Evolutionary conservation across 1,140 invertebrate species (phyloP).

Genomic region (Asbolus verrucosus): DNA sequence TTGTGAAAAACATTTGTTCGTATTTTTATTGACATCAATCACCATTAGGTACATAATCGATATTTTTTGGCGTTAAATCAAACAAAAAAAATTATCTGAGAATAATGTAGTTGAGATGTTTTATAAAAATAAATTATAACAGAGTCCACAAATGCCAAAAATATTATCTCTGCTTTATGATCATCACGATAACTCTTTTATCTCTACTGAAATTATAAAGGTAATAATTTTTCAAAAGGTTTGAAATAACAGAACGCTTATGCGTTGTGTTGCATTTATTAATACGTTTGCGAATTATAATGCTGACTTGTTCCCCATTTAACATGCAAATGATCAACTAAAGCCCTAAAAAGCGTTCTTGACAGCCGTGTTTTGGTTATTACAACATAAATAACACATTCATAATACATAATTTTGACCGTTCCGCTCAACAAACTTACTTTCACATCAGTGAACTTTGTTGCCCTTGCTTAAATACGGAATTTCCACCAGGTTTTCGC

Average conservation of each 20-base stretch:
- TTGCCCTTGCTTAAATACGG: neutral
- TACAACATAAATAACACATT: too few species aligned
- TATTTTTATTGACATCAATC: neutral
- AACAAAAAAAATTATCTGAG: neutral
- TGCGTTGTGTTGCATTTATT: conserved; percentile 15
- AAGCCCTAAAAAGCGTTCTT: too few species aligned
- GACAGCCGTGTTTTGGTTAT: too few species aligned
- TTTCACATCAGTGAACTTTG: conserved; percentile 12
- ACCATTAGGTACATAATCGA: neutral
- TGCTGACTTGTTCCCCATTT: conserved; percentile 3
- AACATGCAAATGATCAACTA: too few species aligned
- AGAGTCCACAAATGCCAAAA: neutral
- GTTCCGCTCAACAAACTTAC: neutral
- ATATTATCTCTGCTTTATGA: neutral
- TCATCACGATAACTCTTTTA: conserved; percentile 2
- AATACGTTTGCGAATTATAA: neutral
- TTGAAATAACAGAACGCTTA: too few species aligned
- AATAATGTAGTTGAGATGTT: conserved; percentile 4
- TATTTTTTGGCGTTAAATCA: conserved; percentile 27
- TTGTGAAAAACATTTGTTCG: too few species aligned
- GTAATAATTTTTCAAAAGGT: too few species aligned
- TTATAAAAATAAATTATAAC: too few species aligned
- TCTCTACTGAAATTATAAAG: conserved; percentile 3
- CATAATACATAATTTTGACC: too few species aligned
- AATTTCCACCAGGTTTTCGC: conserved; percentile 24